Evolutionary conservation across 2,888 invertebrate genomes (phyloP).

Genomic region (Drosophila robusta): DNA sequence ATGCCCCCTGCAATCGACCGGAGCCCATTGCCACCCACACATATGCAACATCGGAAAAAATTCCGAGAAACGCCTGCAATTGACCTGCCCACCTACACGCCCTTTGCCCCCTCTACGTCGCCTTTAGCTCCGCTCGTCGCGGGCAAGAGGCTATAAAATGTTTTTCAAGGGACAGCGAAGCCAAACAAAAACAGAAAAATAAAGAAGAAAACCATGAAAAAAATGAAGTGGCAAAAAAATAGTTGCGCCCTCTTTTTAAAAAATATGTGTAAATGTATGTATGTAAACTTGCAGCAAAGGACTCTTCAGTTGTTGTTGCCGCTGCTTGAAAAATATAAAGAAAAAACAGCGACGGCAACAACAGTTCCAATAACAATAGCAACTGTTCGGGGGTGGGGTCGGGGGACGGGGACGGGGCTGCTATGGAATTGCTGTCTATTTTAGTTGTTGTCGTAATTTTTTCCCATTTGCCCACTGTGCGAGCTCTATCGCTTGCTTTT

Average conservation of each 20-base stretch:
- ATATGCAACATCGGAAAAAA: conserved; percentile 56
- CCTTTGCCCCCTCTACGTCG: neutral
- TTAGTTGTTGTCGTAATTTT: conserved; percentile 74
- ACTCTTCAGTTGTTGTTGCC: conserved; percentile 12
- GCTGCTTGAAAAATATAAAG: conserved; percentile 29
- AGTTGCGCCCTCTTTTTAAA: conserved; percentile 67
- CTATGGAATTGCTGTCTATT: conserved; percentile 64
- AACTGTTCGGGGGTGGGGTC: conserved; percentile 6
- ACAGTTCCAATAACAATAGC: conserved; percentile 49
- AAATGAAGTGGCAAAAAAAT: conserved; percentile 49
- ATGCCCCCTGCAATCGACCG: conserved; percentile 24
- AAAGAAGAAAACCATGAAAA: conserved; percentile 1
- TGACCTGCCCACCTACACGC: conserved; percentile 55
- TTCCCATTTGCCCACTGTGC: conserved; percentile 44
- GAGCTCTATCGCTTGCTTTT: conserved; percentile 18
- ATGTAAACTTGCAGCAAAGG: conserved; percentile 65
- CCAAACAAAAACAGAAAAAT: conserved; percentile 34
- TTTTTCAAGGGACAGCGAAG: conserved; percentile 59
- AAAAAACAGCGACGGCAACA: conserved; percentile 29
- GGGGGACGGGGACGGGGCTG: conserved; percentile 1
- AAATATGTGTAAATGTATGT: conserved; percentile 21
- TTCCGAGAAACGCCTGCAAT: conserved; percentile 76
- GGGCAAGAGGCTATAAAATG: conserved; percentile 64
- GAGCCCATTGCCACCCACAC: conserved; percentile 25
- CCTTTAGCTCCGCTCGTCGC: conserved; percentile 7